Evolutionary conservation across 2,888 invertebrate species (phyloP).

Genomic region (Pyrrhia umbra): DNA sequence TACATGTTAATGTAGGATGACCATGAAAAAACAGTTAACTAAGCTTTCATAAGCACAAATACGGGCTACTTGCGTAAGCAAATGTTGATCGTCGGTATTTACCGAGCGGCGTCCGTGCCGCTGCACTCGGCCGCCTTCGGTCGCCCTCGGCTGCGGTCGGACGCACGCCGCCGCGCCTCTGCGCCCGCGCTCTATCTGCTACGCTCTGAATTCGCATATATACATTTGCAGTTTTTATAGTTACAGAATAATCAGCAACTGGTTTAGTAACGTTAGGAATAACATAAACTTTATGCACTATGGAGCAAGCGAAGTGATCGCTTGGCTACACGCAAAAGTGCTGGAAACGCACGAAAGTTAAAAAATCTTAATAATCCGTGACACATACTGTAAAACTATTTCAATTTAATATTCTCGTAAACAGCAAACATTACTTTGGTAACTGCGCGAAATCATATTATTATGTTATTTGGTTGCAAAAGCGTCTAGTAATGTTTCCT

Average conservation of each 20-base stretch:
- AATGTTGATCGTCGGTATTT: slow-evolving; percentile 49
- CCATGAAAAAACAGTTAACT: slow-evolving; percentile 43
- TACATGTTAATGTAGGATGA: slow-evolving; percentile 22
- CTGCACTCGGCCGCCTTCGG: slow-evolving; percentile 55
- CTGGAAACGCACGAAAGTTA: background rate
- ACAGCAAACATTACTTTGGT: slow-evolving; percentile 7
- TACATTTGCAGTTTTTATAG: too few relatives aligned
- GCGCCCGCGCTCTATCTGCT: slow-evolving; percentile 53
- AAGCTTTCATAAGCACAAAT: slow-evolving; percentile 46
- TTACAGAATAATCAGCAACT: too few relatives aligned
- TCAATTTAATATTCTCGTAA: slow-evolving; percentile 7
- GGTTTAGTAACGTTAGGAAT: too few relatives aligned
- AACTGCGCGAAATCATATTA: slow-evolving; percentile 16
- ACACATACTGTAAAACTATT: slow-evolving; percentile 20
- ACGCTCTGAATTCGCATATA: slow-evolving; percentile 34
- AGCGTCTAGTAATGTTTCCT: slow-evolving; percentile 7
- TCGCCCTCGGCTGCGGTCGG: slow-evolving; percentile 56
- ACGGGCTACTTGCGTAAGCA: slow-evolving; percentile 37
- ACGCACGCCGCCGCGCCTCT: slow-evolving; percentile 56
- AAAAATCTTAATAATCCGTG: slow-evolving; percentile 2
- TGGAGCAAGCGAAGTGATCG: background rate
- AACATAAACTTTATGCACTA: too few relatives aligned
- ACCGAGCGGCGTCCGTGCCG: slow-evolving; percentile 38
- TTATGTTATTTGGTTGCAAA: slow-evolving; percentile 23
- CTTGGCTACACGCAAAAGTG: background rate